phyloP scores from a whole-genome alignment of 92 coral and sea anemone genomes.

The Parazoanthus darwini region DNA sequence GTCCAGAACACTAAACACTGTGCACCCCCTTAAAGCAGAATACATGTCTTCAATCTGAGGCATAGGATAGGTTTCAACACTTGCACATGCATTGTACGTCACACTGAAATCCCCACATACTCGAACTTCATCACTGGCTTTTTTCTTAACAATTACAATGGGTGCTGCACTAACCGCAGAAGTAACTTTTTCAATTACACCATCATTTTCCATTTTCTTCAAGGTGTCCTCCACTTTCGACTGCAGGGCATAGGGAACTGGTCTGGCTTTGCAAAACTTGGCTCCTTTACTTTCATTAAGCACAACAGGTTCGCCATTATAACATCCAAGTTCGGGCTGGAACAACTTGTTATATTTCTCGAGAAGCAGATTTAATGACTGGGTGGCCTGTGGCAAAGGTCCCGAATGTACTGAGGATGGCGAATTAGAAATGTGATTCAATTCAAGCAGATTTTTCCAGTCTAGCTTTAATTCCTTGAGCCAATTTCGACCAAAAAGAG shows the following conservation, averaged over 20 bases:
- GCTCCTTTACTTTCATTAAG: conserved; percentile 48
- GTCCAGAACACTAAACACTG: conserved; percentile 41
- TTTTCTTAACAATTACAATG: conserved; percentile 60
- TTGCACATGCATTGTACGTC: conserved; percentile 59
- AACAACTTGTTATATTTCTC: conserved; percentile 53
- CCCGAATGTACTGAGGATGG: not conserved
- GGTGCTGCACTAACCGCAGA: conserved; percentile 73
- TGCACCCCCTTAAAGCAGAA: conserved; percentile 59
- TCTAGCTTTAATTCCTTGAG: conserved; percentile 44
- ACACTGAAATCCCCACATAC: conserved; percentile 70
- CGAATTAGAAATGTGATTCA: conserved; percentile 42
- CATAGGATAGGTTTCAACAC: conserved; percentile 53
- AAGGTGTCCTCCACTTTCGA: conserved; percentile 31
- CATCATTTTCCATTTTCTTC: conserved; percentile 46
- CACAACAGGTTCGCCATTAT: conserved; percentile 58
- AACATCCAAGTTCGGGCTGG: conserved; percentile 57
- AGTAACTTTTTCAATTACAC: conserved; percentile 59
- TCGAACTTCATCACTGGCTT: conserved; percentile 56
- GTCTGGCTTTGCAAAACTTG: conserved; percentile 45
- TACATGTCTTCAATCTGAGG: conserved; percentile 56
- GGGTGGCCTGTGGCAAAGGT: conserved; percentile 6
- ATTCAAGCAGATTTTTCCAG: conserved; percentile 36
- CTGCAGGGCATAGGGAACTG: conserved; percentile 57
- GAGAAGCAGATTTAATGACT: conserved; percentile 40
- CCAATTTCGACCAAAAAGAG: conserved; percentile 50